These are phyloP conservation scores for Silurus asotus DNA, from an alignment of 2,113 vertebrate genomes.

Conservation along the genomic window DNA sequence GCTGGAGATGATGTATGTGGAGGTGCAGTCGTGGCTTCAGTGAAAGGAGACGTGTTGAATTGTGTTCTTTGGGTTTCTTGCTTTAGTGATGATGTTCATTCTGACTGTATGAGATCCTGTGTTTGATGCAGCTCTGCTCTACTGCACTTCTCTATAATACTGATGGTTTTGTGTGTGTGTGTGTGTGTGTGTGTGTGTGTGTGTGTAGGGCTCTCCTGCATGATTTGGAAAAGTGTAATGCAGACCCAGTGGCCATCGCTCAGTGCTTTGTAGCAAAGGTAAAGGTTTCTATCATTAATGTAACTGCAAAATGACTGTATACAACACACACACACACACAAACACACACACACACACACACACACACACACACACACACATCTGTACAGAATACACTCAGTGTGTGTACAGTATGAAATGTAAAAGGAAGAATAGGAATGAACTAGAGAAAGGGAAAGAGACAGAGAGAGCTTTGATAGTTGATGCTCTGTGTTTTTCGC, in stretches of 20 bases:
- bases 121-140: too few species aligned
- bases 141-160: too few species aligned
- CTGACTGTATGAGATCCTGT: too few species aligned
- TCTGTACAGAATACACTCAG: neutral
- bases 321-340: neutral
- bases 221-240: constrained; percentile 87
- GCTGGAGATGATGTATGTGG: too few species aligned
- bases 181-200: constrained; percentile 42
- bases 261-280: constrained; percentile 97
- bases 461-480: constrained; percentile 7
- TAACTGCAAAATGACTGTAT: neutral
- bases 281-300: constrained; percentile 56
- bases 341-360: neutral
- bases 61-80: too few species aligned
- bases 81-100: too few species aligned
- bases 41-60: too few species aligned
- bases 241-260: constrained; percentile 86
- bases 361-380: neutral
- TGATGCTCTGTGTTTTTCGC: constrained; percentile 15
- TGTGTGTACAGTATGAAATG: neutral
- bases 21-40: too few species aligned
- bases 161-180: neutral
- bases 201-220: constrained; percentile 80
- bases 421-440: neutral
- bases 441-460: neutral